These are phyloP conservation scores for Tinea semifulvella DNA, from an alignment of 2,888 invertebrate species.

Conservation along the genomic window DNA sequence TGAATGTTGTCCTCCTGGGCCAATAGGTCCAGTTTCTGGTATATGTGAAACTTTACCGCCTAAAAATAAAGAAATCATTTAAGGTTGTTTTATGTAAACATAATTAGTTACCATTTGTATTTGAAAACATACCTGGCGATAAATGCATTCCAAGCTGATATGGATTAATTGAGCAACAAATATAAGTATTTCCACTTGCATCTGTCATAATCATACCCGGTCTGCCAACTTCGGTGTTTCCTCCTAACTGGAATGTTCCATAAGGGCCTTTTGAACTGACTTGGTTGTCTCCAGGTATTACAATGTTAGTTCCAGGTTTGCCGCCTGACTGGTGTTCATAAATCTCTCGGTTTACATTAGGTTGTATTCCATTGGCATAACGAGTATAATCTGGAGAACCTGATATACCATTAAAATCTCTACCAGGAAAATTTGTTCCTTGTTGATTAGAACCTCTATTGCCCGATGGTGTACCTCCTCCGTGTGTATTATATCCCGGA, in stretches of 20 bases:
- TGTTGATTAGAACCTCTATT: too few species aligned
- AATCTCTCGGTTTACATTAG: not conserved
- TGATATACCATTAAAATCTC: not conserved
- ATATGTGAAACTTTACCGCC: not conserved
- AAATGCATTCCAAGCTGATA: not conserved
- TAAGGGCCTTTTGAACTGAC: not conserved
- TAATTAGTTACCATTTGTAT: too few species aligned
- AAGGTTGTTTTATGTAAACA: too few species aligned
- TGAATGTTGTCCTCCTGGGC: slow-evolving; percentile 1
- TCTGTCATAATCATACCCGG: slow-evolving; percentile 7
- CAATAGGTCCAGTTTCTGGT: not conserved
- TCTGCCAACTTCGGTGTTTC: not conserved
- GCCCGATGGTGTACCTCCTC: too few species aligned
- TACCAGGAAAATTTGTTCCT: not conserved
- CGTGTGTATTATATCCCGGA: too few species aligned
- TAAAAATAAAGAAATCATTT: too few species aligned
- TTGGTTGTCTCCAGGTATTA: not conserved
- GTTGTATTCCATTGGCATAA: not conserved
- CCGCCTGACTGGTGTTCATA: not conserved
- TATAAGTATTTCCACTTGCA: not conserved
- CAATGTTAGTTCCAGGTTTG: not conserved
- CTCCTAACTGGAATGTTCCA: not conserved
- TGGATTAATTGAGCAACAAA: slow-evolving; percentile 8
- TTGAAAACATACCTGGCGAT: not conserved
- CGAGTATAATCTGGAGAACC: not conserved